A percentile compares a stretch with the other conserved stretches of the same genome.
Evolutionary conservation across 1,140 invertebrate genomes (phyloP).

Genomic region (Drosophila ficusphila): DNA sequence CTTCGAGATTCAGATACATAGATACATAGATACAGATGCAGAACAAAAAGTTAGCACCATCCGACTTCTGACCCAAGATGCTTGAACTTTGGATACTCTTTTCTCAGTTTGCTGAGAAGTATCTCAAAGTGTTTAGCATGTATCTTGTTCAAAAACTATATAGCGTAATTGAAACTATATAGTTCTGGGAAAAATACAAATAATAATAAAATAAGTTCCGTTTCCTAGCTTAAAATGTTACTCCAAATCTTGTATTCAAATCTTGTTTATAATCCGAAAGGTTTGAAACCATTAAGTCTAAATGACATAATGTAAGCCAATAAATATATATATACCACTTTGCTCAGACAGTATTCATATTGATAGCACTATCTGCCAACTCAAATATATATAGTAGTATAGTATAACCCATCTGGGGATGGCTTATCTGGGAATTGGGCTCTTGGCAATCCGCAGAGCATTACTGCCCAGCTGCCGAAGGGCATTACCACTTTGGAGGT

Average conservation of each 20-base stretch:
- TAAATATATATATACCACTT: not conserved
- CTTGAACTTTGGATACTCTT: conserved; percentile 20
- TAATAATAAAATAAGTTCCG: too few relatives aligned
- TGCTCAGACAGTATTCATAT: not conserved
- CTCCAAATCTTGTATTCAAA: too few relatives aligned
- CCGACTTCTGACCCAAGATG: conserved; percentile 8
- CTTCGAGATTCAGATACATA: conserved; percentile 25
- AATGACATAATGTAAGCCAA: not conserved
- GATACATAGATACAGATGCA: conserved; percentile 1
- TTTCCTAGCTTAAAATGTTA: too few relatives aligned
- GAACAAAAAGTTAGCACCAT: conserved; percentile 12
- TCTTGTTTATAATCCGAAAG: too few relatives aligned
- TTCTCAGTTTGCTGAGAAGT: not conserved
- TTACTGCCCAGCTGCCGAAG: not conserved
- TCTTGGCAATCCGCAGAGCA: not conserved
- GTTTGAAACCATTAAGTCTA: too few relatives aligned
- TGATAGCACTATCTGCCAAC: conserved; percentile 6
- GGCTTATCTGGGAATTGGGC: too few relatives aligned
- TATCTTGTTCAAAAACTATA: not conserved
- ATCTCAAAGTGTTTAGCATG: not conserved
- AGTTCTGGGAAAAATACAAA: too few relatives aligned
- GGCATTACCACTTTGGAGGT: conserved; percentile 1
- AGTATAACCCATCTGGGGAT: not conserved
- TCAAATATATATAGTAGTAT: not conserved
- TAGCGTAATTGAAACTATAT: too few relatives aligned